A percentile compares a stretch with the other conserved stretches of the same genome.
Conservation (phyloP, 2,888 invertebrate species). For the Mesorhabditis spiculigera region DNA sequence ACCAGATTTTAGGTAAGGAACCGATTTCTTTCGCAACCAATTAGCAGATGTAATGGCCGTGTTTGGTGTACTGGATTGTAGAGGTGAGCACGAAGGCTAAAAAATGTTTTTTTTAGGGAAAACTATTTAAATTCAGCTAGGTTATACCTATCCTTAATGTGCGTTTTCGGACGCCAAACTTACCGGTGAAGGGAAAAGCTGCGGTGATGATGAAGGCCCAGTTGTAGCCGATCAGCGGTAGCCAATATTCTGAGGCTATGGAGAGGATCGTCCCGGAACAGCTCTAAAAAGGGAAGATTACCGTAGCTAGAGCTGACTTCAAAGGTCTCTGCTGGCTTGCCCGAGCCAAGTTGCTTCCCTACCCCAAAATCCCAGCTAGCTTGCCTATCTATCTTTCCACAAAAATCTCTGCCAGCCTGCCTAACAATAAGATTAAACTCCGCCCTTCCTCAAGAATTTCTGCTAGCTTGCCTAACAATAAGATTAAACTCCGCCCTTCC, state of each 20-base stretch:
- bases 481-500: not conserved
- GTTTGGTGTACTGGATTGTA: slow-evolving; percentile 46
- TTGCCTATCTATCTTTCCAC: too few species aligned
- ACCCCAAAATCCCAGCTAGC: too few species aligned
- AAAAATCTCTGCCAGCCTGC: not conserved
- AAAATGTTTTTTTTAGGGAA: too few species aligned
- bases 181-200: slow-evolving; percentile 49
- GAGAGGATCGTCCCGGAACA: slow-evolving; percentile 47
- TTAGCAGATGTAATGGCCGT: slow-evolving; percentile 42
- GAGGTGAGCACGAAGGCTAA: slow-evolving; percentile 48
- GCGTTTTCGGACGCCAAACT: not conserved
- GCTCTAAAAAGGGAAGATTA: slow-evolving; percentile 33
- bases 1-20: not conserved
- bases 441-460: not conserved
- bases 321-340: too few species aligned
- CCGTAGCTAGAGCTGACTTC: too few species aligned
- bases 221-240: slow-evolving; percentile 48
- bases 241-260: slow-evolving; percentile 42
- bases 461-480: not conserved
- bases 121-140: too few species aligned
- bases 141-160: too few species aligned
- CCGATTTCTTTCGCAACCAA: not conserved
- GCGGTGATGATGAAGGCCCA: slow-evolving; percentile 52
- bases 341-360: too few species aligned
- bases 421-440: slow-evolving; percentile 7